Evolutionary conservation across 2,113 vertebrate genomes (phyloP), one percentile per base, ranked within the genome.

Genomic region (Paracyprichromis sp.): DNA sequence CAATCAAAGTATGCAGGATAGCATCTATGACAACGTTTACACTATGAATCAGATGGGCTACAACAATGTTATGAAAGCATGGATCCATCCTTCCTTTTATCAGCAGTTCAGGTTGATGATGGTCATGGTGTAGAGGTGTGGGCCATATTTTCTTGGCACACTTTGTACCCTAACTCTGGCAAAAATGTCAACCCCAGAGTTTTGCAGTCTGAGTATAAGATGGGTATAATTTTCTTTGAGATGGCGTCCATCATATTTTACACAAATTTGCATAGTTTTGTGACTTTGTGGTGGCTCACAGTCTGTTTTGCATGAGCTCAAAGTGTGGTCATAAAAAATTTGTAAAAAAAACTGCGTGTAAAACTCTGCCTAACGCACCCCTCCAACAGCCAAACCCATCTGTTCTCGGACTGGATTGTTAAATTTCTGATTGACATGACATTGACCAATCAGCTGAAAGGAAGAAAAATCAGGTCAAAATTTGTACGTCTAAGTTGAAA

Each of bases 201-300:
- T 61, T 61, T 17, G 29, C 59, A 34, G 59, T 63, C 29, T 63
- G 0, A 31, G 16, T 61, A 34, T 31, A 31, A 63, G 16, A 34
- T 63, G 2, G 4, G 29, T 63, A 17, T 0, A 34, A 34, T 34
- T 63, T 63, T 63, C 59, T 59, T 5, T 56, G 53, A 0, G 59
- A 63, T 63, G 0, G 5, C 26, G 2, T 63, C 29, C 16, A 34
- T 63, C 16, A 63, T 63, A 63, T 63, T 63, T 19, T 7, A 0
- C 59, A 0, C 1, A 63, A 63, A 0, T 63, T 34, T 63, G 29
- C 29, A 63, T 34, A 7, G 0, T 63, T 19, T 34, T 0, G 0
- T 63, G 59, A 34, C 5, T 63, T 63, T 63, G 59, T 19, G 16
- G 59, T 19, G 59, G 16, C 59, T 63, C 59, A 17, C 57, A 0